Evolutionary conservation across 2,113 vertebrate species (phyloP).

Genomic region (Labrus mixtus): DNA sequence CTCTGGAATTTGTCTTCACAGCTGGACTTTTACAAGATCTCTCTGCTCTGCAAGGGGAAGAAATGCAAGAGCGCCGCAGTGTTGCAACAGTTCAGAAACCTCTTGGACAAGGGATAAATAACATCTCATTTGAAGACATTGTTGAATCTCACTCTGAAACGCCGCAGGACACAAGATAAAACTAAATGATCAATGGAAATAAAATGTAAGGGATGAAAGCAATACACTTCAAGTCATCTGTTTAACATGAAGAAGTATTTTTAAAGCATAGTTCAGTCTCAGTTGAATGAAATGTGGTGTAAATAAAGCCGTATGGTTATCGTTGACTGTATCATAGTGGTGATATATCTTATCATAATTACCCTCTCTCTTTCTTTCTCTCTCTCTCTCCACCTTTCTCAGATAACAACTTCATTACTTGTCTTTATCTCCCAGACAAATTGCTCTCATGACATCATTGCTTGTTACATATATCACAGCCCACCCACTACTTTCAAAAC

Average conservation of each 20-base stretch:
- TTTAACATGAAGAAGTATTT: neutral
- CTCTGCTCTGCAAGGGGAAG: slow-evolving; percentile 46
- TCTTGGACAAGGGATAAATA: slow-evolving; percentile 27
- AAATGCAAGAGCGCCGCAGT: slow-evolving; percentile 26
- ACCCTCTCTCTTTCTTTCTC: slow-evolving; percentile 17
- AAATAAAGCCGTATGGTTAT: slow-evolving; percentile 24
- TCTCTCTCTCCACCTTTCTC: slow-evolving; percentile 26
- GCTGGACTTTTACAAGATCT: slow-evolving; percentile 75
- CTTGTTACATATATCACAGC: slow-evolving; percentile 53
- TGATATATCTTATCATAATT: slow-evolving; percentile 43
- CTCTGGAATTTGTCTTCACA: slow-evolving; percentile 74
- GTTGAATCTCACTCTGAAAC: slow-evolving; percentile 16
- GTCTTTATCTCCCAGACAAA: slow-evolving; percentile 58
- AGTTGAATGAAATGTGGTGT: neutral
- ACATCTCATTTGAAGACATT: slow-evolving; percentile 6
- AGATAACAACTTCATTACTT: slow-evolving; percentile 44
- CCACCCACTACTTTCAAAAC: slow-evolving; percentile 40
- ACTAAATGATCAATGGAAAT: neutral
- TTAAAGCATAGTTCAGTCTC: neutral
- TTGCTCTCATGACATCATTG: slow-evolving; percentile 58
- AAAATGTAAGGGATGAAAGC: neutral
- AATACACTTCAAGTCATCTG: neutral
- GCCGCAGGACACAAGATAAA: neutral
- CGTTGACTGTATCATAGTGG: slow-evolving; percentile 2
- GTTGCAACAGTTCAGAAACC: slow-evolving; percentile 54